phyloP scores from a whole-genome alignment of 2,797 vertebrate species.

The Simalia tracyae region DNA sequence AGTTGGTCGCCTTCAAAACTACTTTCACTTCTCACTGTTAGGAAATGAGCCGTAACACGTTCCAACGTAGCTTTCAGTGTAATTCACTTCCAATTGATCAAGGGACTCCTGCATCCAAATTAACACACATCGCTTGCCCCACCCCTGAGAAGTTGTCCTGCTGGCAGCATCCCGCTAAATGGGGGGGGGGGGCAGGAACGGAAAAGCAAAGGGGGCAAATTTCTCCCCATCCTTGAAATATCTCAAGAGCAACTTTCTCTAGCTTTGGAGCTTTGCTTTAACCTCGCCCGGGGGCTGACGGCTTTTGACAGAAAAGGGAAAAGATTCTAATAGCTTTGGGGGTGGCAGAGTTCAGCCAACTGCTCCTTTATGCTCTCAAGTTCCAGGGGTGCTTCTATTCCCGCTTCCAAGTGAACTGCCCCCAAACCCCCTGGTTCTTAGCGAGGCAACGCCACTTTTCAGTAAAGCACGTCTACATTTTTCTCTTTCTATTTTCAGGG shows the following conservation, averaged over 20 bases:
- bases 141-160: neutral
- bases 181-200: neutral
- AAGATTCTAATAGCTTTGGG: neutral
- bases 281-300: neutral
- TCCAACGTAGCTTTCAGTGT: neutral
- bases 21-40: neutral
- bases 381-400: neutral
- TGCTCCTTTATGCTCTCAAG: neutral
- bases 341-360: neutral
- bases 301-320: neutral
- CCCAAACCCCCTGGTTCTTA: neutral
- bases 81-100: neutral
- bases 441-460: neutral
- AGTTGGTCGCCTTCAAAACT: neutral
- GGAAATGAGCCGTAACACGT: neutral
- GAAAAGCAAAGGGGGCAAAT: neutral
- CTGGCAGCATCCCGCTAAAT: neutral
- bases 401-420: neutral
- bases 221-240: neutral
- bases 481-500: neutral
- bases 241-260: neutral
- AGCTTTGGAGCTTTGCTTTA: neutral
- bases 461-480: neutral
- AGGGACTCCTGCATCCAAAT: neutral
- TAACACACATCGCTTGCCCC: neutral